Evolutionary conservation across 2,113 vertebrate species (phyloP).

Genomic region (Cyprinodon variegatus): DNA sequence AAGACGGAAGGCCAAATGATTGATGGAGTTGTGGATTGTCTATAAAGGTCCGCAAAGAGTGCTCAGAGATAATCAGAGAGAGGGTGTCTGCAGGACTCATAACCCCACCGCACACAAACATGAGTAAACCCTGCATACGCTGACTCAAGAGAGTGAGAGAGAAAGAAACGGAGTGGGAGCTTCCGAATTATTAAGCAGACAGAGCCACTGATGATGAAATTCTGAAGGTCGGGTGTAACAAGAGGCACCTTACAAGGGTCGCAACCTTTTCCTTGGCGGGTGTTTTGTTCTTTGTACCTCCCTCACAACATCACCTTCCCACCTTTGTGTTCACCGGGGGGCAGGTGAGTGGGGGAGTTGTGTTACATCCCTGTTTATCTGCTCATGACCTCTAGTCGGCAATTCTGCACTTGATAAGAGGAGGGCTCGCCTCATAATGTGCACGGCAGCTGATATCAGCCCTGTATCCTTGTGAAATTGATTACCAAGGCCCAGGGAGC

Average conservation of each 20-base stretch:
- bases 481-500: conserved; percentile 79
- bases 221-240: conserved; percentile 99
- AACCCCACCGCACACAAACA: conserved; percentile 53
- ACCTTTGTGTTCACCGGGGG: conserved; percentile 70
- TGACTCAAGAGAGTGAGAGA: conserved; percentile 81
- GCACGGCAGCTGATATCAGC: conserved; percentile 80
- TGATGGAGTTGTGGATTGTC: conserved; percentile 98
- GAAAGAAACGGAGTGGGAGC: conserved; percentile 84
- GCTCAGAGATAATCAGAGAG: conserved; percentile 97
- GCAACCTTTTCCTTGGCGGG: conserved; percentile 84
- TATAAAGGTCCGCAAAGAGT: conserved; percentile 96
- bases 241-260: conserved; percentile 97
- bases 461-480: conserved; percentile 85
- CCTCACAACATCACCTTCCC: conserved; percentile 73
- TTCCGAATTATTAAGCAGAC: conserved; percentile 97
- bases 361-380: conserved; percentile 99
- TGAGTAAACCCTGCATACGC: conserved; percentile 49
- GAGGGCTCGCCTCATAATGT: conserved; percentile 82
- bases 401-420: conserved; percentile 99
- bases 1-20: conserved; percentile 87
- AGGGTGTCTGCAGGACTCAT: conserved; percentile 85
- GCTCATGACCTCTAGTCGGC: conserved; percentile 97
- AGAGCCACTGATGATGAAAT: conserved; percentile 97
- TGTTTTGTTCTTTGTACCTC: conserved; percentile 75
- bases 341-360: conserved; percentile 81